These are phyloP conservation scores for Drosophila prolongata DNA, from an alignment of 2,888 invertebrate species.

Conservation along the genomic window DNA sequence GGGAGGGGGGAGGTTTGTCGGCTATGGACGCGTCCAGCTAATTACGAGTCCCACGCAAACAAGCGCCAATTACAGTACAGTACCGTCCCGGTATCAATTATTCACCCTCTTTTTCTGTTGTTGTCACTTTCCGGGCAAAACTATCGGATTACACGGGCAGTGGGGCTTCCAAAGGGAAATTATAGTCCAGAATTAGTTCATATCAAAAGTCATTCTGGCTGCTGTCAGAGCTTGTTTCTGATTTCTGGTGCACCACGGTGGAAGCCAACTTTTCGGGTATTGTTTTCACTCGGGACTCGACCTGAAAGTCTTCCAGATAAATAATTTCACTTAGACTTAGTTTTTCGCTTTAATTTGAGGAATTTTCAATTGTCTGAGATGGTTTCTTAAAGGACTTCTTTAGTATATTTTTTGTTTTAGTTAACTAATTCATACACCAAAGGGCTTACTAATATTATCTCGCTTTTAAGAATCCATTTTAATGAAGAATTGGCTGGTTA, in stretches of 20 bases:
- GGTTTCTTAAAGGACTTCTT: too few relatives aligned
- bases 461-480: too few relatives aligned
- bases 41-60: conserved; percentile 12
- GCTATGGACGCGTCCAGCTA: conserved; percentile 21
- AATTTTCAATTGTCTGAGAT: too few relatives aligned
- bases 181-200: neutral
- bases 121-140: neutral
- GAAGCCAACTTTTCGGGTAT: neutral
- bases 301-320: neutral
- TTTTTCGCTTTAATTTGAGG: neutral
- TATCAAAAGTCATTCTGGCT: neutral
- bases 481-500: too few relatives aligned
- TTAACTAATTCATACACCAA: too few relatives aligned
- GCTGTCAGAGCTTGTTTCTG: neutral
- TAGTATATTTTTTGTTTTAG: too few relatives aligned
- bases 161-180: neutral
- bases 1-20: neutral
- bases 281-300: neutral
- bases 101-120: neutral
- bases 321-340: neutral
- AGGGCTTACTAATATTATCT: too few relatives aligned
- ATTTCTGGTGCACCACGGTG: neutral
- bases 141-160: conserved; percentile 5
- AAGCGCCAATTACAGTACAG: conserved; percentile 22
- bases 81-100: conserved; percentile 18